phyloP scores from a whole-genome alignment of 2,113 vertebrate genomes.

The Sander lucioperca region DNA sequence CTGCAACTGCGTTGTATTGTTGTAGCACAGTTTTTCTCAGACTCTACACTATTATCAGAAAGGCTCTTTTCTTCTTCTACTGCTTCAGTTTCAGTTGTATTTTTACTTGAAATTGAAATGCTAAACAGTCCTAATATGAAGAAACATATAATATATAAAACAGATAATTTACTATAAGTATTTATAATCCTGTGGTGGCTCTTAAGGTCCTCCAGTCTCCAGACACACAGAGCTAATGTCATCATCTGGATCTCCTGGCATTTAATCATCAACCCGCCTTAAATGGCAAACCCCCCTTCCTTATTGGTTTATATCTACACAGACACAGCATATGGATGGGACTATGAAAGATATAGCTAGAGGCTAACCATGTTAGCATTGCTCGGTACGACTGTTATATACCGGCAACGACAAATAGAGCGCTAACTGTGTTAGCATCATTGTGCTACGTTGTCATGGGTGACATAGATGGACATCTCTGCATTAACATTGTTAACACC shows the following conservation, averaged over 20 bases:
- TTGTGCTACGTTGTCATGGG: conserved; percentile 1
- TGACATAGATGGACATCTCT: background rate
- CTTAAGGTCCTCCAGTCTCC: conserved; percentile 61
- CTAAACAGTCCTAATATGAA: conserved; percentile 46
- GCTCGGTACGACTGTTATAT: background rate
- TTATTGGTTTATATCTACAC: conserved; percentile 63
- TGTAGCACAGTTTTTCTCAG: background rate
- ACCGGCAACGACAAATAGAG: conserved; percentile 8
- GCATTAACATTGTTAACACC: conserved; percentile 4
- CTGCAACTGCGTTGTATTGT: background rate
- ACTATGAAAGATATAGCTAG: conserved; percentile 32
- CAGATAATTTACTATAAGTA: conserved; percentile 47
- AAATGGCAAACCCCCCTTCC: conserved; percentile 55
- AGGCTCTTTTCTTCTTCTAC: conserved; percentile 15
- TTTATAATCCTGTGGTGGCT: conserved; percentile 57
- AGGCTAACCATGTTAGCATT: conserved; percentile 57
- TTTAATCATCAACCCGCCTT: conserved; percentile 69
- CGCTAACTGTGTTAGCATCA: conserved; percentile 33
- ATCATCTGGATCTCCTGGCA: conserved; percentile 64
- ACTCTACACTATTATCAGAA: background rate
- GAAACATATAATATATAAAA: conserved; percentile 38
- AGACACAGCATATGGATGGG: conserved; percentile 10
- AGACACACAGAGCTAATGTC: conserved; percentile 64
- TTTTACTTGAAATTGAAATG: conserved; percentile 58
- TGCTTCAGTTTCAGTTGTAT: conserved; percentile 36